Conservation (phyloP, 2,888 invertebrate species). For the Clivina fossor region DNA sequence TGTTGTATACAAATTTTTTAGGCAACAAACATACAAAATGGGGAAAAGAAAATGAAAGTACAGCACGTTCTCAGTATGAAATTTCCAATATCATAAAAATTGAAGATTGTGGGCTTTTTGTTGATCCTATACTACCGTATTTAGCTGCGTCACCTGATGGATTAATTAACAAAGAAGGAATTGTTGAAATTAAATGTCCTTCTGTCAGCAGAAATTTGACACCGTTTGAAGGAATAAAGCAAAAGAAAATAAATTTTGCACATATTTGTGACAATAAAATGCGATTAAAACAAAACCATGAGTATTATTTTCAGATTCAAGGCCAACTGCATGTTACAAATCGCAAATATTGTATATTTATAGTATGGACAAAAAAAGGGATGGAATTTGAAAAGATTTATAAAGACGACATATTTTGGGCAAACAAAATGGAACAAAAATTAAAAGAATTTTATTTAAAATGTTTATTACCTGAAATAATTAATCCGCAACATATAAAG, state of each 20-base stretch:
- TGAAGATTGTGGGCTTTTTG: slow-evolving; percentile 30
- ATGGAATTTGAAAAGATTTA: neutral
- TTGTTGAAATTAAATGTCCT: slow-evolving; percentile 34
- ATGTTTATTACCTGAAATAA: slow-evolving; percentile 5
- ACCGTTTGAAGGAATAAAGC: slow-evolving; percentile 14
- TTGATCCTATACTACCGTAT: slow-evolving; percentile 22
- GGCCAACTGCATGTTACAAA: slow-evolving; percentile 25
- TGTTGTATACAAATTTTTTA: slow-evolving; percentile 18
- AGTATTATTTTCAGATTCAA: slow-evolving; percentile 31
- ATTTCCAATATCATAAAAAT: neutral
- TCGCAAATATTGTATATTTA: slow-evolving; percentile 22
- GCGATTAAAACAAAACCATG: slow-evolving; percentile 31
- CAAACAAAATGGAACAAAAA: neutral
- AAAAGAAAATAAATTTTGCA: no score
- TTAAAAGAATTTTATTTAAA: slow-evolving; percentile 4
- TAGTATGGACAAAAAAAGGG: slow-evolving; percentile 1
- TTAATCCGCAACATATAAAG: neutral
- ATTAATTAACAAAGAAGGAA: slow-evolving; percentile 18
- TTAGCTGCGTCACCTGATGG: slow-evolving; percentile 34
- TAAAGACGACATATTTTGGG: slow-evolving; percentile 1
- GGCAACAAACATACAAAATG: slow-evolving; percentile 19
- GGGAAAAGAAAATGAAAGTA: slow-evolving; percentile 18
- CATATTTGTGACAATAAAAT: slow-evolving; percentile 5
- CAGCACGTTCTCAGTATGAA: slow-evolving; percentile 10
- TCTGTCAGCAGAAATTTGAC: slow-evolving; percentile 12